Conservation (phyloP, 35 echinoderm and acorn worm species). For the Diadema setosum region DNA sequence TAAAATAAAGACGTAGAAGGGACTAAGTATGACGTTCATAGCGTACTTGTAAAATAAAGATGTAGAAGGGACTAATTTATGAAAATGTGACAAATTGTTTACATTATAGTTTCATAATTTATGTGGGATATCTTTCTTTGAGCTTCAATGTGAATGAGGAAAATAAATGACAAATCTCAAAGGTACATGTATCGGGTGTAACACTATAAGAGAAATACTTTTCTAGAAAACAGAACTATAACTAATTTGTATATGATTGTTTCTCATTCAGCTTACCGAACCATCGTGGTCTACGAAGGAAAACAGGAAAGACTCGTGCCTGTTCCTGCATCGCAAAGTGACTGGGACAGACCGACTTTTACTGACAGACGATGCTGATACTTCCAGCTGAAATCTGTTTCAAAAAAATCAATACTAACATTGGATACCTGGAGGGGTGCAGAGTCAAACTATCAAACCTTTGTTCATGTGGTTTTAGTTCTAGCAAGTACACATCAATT, state of each 20-base stretch:
- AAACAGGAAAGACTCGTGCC: conserved; percentile 72
- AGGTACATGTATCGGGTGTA: too few species aligned
- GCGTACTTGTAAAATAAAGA: neutral
- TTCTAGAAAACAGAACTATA: neutral
- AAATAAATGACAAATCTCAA: too few species aligned
- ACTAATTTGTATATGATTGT: too few species aligned
- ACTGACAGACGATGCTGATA: conserved; percentile 25
- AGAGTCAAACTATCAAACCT: too few species aligned
- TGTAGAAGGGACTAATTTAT: neutral
- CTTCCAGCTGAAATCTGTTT: conserved; percentile 20
- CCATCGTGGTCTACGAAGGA: conserved; percentile 93
- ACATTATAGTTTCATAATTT: neutral
- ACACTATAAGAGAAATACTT: too few species aligned
- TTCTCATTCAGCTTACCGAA: conserved; percentile 85
- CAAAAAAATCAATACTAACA: too few species aligned
- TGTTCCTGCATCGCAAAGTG: conserved; percentile 62
- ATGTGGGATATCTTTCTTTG: neutral
- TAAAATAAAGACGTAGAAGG: too few species aligned
- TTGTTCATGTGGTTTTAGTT: too few species aligned
- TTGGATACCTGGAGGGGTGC: too few species aligned
- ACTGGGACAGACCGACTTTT: conserved; percentile 13
- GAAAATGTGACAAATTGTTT: neutral
- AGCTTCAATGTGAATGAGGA: too few species aligned
- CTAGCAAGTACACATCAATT: too few species aligned
- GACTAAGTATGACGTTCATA: too few species aligned